These are phyloP conservation scores for Chironomus riparius DNA, from an alignment of 2,888 invertebrate genomes.

Conservation along the genomic window DNA sequence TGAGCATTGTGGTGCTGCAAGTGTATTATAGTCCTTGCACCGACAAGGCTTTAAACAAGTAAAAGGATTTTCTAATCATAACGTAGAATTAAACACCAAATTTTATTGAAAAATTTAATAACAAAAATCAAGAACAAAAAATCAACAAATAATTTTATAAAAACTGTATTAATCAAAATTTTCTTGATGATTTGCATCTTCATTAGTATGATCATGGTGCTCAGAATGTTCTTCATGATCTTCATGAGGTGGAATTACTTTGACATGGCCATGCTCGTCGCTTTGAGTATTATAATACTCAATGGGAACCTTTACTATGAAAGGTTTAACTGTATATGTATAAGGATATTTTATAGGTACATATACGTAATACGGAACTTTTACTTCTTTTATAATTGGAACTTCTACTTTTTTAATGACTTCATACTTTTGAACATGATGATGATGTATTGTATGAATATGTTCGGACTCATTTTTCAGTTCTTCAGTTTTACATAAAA, in stretches of 20 bases:
- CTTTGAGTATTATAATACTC: constrained; percentile 9
- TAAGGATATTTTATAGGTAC: constrained; percentile 3
- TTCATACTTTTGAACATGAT: constrained; percentile 19
- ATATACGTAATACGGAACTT: constrained; percentile 16
- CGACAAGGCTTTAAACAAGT: too few species aligned
- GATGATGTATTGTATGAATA: constrained; percentile 20
- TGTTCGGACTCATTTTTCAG: neutral
- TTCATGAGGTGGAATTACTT: neutral
- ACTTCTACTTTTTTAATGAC: constrained; percentile 15
- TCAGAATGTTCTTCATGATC: neutral
- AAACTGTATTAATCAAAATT: too few species aligned
- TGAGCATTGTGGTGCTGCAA: too few species aligned
- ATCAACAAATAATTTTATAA: too few species aligned
- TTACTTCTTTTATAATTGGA: constrained; percentile 16
- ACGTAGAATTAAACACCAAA: too few species aligned
- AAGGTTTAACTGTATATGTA: constrained; percentile 1
- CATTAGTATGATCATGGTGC: neutral
- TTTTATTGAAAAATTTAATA: too few species aligned
- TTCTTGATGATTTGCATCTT: too few species aligned
- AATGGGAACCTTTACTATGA: constrained; percentile 16
- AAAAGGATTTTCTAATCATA: too few species aligned
- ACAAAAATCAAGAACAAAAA: too few species aligned
- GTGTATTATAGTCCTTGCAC: too few species aligned
- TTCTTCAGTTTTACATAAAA: neutral
- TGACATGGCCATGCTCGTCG: neutral